Base-by-base conservation (phyloP, 2,888 invertebrate species). In the Perizoma flavofasciatum region DNA sequence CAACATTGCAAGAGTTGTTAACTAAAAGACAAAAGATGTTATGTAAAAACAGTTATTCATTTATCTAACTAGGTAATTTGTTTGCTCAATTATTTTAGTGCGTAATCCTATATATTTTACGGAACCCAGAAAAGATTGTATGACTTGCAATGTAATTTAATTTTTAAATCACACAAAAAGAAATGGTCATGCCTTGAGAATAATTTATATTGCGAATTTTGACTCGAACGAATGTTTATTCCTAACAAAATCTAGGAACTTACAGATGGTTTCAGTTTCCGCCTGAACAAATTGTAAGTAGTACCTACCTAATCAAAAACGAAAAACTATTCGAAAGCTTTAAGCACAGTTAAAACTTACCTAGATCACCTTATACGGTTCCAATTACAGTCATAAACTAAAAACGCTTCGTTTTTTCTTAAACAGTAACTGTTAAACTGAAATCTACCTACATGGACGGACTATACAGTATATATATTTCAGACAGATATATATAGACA, bases 81-180 rank as follows among this genome's bases (percentile, higher is more conserved):
- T 75, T 74, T 74, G 75, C 71, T 75, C 77, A 75, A 75, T 66
- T 65, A 61, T 59, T 62, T 65, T 64, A 57, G 59, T 66, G 37
- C 6, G 32, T 62, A 37, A 33, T 10, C 22, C 44, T 48, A 35
- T 9, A 46, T 59, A 47, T 55, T 59, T 5, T 34, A 22, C 49
- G 58, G 65, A 65, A 62, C 59, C 64, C 57, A 50, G 33, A 54
- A 56, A 40, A 54, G 49, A 51, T 55, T 10, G 56, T 58, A 55
- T 56, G 11, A 40, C 65, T 53, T 62, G 55, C 54, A 43, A 7
- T 37, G 37, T 47, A 49, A 51, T 59, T 53, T 49, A 63, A 46
- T 43, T 39, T 22, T 51, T 43, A 39, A 50, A 41, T 55, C 48
- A 60, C 60, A 55, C 52, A 52, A 48, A 52, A 48, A 9, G 49